Evolutionary conservation across 2,113 vertebrate genomes (phyloP).

Genomic region (Heloderma charlesbogerti): DNA sequence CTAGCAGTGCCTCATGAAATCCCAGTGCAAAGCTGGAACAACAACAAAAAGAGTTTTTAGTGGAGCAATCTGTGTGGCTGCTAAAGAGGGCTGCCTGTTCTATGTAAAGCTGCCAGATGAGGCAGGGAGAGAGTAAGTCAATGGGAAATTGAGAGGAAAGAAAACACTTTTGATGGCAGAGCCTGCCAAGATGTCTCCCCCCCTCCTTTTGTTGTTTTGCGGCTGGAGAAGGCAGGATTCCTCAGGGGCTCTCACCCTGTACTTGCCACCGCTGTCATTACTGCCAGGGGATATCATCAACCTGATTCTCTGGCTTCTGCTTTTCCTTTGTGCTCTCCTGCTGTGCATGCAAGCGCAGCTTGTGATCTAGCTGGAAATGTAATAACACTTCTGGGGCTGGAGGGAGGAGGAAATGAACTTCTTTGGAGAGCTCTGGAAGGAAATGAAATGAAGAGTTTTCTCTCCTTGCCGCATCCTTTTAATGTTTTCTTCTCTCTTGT

Average conservation of each 20-base stretch:
- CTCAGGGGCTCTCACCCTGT: background rate
- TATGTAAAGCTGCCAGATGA: background rate
- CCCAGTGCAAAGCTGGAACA: fast-evolving
- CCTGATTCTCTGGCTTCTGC: background rate
- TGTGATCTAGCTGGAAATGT: constrained; percentile 10
- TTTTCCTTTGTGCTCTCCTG: background rate
- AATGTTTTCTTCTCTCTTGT: constrained; percentile 32
- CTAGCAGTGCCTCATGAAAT: background rate
- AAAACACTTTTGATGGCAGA: background rate
- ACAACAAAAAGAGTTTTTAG: constrained; percentile 5
- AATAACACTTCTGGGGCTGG: constrained; percentile 15
- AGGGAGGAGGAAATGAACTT: constrained; percentile 27
- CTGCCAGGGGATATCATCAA: constrained; percentile 21
- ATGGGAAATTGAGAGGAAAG: constrained; percentile 30
- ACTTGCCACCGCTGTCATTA: background rate
- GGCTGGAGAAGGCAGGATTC: constrained; percentile 29
- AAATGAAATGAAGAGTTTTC: constrained; percentile 12
- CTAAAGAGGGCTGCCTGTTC: background rate
- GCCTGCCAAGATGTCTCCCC: constrained; percentile 10
- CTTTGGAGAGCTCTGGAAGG: constrained; percentile 45
- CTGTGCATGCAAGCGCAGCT: background rate
- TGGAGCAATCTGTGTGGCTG: fast-evolving
- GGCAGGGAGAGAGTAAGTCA: background rate
- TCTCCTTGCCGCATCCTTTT: constrained; percentile 23
- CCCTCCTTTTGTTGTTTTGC: background rate